These are phyloP conservation scores for Arenicola marina DNA, from an alignment of 2,888 invertebrate genomes.

Conservation along the genomic window DNA sequence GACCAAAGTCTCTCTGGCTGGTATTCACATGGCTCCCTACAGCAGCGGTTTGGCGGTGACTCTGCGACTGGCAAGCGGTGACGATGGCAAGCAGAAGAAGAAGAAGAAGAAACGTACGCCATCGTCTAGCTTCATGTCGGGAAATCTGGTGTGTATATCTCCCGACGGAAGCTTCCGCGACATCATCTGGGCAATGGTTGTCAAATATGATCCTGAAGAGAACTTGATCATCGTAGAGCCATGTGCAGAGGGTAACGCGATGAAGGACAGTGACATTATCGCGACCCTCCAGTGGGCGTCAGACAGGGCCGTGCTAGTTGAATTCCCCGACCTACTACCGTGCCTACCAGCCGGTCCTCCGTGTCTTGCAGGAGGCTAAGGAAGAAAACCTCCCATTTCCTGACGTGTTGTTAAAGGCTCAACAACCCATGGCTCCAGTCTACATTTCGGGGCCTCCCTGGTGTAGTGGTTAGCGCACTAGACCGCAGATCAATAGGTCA, in stretches of 20 bases:
- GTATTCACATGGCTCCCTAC: too few relatives aligned
- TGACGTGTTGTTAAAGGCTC: constrained; percentile 66
- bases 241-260: constrained; percentile 14
- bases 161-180: constrained; percentile 21
- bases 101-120: constrained; percentile 20
- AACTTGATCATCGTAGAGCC: constrained; percentile 22
- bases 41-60: too few relatives aligned
- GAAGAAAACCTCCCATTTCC: constrained; percentile 70
- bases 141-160: constrained; percentile 29
- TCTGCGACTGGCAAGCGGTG: too few relatives aligned
- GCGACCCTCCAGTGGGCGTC: neutral
- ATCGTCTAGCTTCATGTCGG: constrained; percentile 22
- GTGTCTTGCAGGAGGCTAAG: constrained; percentile 69
- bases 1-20: too few relatives aligned
- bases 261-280: constrained; percentile 9
- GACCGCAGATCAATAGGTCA: too few relatives aligned
- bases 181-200: constrained; percentile 31
- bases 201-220: too few relatives aligned
- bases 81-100: too few relatives aligned
- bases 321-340: constrained; percentile 78
- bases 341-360: constrained; percentile 74
- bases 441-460: neutral
- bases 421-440: too few relatives aligned
- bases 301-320: constrained; percentile 67
- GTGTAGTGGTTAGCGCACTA: neutral